Percentiles rank a stretch among this genome's conserved stretches.
Evolutionary conservation across 2,888 invertebrate species (phyloP).

Genomic region (Sinhomidia bicolor): DNA sequence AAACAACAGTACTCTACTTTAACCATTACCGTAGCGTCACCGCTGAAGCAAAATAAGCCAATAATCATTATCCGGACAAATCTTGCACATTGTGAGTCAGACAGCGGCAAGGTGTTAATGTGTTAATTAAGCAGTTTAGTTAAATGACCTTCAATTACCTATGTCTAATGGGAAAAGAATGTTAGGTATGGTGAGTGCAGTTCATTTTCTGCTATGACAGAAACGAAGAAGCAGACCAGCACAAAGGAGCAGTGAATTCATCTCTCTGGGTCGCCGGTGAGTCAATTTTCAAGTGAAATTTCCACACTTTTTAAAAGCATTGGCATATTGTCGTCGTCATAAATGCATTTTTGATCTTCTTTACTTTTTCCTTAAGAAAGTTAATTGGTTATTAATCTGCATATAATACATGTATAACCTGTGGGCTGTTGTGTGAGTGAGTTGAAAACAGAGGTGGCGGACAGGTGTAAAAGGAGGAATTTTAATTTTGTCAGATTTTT

Average conservation of each 20-base stretch:
- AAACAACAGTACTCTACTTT: too few relatives aligned
- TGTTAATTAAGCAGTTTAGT: conserved; percentile 65
- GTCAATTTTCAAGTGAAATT: neutral
- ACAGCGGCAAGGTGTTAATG: conserved; percentile 56
- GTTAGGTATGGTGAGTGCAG: conserved; percentile 34
- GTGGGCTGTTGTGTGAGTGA: neutral
- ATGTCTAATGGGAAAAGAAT: conserved; percentile 24
- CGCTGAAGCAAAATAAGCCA: too few relatives aligned
- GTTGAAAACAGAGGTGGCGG: neutral
- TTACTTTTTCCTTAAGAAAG: neutral
- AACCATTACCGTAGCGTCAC: too few relatives aligned
- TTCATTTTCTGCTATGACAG: neutral
- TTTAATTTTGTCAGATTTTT: conserved; percentile 26
- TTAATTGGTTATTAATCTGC: conserved; percentile 45
- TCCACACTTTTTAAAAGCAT: neutral
- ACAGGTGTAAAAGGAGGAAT: neutral
- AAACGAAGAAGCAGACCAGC: neutral
- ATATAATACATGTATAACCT: neutral
- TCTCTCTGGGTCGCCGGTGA: too few relatives aligned
- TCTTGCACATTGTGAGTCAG: conserved; percentile 23
- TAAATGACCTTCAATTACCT: conserved; percentile 58
- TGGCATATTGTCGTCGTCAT: neutral
- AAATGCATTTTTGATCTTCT: neutral
- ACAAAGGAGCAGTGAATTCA: too few relatives aligned
- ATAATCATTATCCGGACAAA: too few relatives aligned